Percentiles rank a stretch among this genome's conserved stretches.
phyloP scores from a whole-genome alignment of 2,888 invertebrate genomes.

The Cephus pulcher region DNA sequence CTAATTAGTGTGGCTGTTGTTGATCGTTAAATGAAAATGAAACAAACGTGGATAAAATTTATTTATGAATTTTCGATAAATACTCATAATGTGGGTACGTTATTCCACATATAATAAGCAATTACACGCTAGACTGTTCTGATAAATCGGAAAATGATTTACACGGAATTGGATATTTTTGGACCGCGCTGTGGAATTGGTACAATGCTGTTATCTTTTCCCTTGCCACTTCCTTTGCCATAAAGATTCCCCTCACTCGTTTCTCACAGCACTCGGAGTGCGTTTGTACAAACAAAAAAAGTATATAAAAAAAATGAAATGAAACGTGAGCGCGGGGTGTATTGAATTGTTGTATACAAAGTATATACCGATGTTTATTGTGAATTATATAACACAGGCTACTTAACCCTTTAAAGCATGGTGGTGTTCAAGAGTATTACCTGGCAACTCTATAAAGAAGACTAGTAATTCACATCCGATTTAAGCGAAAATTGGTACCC shows the following conservation, averaged over 20 bases:
- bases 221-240: not conserved
- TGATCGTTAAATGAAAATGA: not conserved
- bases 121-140: not conserved
- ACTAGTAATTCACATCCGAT: no score
- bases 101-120: not conserved
- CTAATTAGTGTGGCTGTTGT: not conserved
- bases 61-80: not conserved
- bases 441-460: no score
- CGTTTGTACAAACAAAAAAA: not conserved
- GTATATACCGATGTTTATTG: not conserved
- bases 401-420: not conserved
- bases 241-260: not conserved
- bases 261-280: not conserved
- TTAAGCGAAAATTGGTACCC: no score
- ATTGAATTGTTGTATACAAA: not conserved
- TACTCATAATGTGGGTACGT: not conserved
- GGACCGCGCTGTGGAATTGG: not conserved
- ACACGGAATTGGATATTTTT: not conserved
- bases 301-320: not conserved
- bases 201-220: not conserved
- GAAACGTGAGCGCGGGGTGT: not conserved
- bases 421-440: no score
- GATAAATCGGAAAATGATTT: not conserved
- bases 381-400: not conserved
- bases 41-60: not conserved